phyloP scores from a whole-genome alignment of 2,888 invertebrate species.

The Chrysolina americana region DNA sequence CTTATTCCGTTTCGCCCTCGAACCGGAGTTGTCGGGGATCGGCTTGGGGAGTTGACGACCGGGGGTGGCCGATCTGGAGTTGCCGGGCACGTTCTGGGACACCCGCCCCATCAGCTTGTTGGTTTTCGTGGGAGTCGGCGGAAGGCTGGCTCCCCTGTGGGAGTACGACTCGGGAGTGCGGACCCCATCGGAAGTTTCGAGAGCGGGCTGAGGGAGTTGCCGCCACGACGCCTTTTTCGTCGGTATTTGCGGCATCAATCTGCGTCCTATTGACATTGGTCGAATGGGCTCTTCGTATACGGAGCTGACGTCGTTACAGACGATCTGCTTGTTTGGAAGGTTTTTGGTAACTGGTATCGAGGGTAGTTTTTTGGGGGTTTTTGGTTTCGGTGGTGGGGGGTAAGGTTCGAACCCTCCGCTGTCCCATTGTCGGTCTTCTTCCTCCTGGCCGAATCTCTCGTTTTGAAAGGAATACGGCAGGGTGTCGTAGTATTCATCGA shows the following conservation, averaged over 20 bases:
- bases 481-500: conserved; percentile 79
- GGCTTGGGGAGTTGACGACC: conserved; percentile 72
- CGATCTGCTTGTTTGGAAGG: conserved; percentile 70
- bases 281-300: conserved; percentile 44
- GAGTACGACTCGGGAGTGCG: conserved; percentile 63
- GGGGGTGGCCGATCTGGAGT: conserved; percentile 52
- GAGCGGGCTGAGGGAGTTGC: conserved; percentile 35
- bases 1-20: conserved; percentile 64
- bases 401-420: conserved; percentile 74
- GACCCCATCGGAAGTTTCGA: conserved; percentile 59
- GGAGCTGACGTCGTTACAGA: conserved; percentile 61
- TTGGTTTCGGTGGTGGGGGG: conserved; percentile 51
- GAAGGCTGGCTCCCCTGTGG: conserved; percentile 68
- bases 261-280: conserved; percentile 63
- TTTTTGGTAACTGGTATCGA: conserved; percentile 70
- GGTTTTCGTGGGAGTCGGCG: conserved; percentile 68
- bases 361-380: conserved; percentile 69
- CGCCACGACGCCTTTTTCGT: conserved; percentile 58
- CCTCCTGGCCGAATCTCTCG: conserved; percentile 74
- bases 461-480: conserved; percentile 77
- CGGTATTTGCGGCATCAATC: conserved; percentile 68
- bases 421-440: conserved; percentile 83
- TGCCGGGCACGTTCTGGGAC: conserved; percentile 29
- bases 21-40: conserved; percentile 64
- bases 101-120: conserved; percentile 56